Conservation (phyloP, 2,888 invertebrate species). For the Lycocerus yunnanus region DNA sequence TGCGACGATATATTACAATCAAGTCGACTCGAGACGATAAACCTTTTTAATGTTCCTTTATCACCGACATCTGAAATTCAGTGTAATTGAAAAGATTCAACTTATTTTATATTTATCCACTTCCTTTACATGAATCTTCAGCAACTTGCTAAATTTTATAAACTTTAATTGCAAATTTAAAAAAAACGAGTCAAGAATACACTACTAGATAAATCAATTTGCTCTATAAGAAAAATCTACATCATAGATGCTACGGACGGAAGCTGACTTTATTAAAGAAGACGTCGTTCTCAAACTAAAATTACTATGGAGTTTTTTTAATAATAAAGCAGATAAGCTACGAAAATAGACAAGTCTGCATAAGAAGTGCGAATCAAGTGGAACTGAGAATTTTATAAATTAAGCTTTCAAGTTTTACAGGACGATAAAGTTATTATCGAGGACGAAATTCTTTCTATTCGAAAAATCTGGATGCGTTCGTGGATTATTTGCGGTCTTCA, state of each 20-base stretch:
- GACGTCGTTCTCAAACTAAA: not conserved
- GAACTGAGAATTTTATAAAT: not conserved
- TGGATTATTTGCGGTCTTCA: not conserved
- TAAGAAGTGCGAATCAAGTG: not conserved
- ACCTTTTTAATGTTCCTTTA: not conserved
- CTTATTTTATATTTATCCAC: not conserved
- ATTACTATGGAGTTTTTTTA: not conserved
- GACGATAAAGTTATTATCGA: not conserved
- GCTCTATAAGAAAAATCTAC: not conserved
- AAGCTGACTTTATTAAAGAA: not conserved
- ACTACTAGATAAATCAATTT: not conserved
- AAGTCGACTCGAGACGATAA: not conserved
- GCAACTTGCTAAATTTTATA: not conserved
- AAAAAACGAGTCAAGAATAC: not conserved
- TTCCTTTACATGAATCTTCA: not conserved
- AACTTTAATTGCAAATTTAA: not conserved
- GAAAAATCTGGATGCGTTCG: not conserved
- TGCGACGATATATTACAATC: not conserved
- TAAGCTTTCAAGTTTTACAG: not conserved
- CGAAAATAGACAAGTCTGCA: not conserved
- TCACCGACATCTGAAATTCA: not conserved
- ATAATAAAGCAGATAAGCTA: not conserved
- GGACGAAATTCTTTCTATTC: not conserved
- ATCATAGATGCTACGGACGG: not conserved
- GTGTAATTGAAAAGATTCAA: not conserved